Conservation (phyloP, 2,797 vertebrate species). For the Sternotherus odoratus region DNA sequence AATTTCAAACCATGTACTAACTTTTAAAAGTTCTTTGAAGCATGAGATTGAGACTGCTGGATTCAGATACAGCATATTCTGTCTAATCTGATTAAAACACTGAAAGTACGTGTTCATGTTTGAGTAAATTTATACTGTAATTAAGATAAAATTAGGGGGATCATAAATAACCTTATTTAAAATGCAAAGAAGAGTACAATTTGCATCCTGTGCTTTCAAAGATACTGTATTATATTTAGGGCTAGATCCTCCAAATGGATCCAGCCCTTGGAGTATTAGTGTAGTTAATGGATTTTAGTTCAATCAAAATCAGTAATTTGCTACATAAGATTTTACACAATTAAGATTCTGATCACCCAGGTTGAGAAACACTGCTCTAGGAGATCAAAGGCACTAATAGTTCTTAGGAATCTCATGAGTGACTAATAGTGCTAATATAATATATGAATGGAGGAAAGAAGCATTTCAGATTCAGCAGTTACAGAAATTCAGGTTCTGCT, state of each 20-base stretch:
- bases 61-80: neutral
- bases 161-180: neutral
- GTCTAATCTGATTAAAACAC: slow-evolving; percentile 20
- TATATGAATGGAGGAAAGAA: neutral
- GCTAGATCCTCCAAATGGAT: neutral
- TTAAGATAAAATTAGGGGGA: slow-evolving; percentile 22
- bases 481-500: neutral
- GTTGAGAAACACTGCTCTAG: neutral
- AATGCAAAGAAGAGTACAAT: neutral
- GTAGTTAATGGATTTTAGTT: neutral
- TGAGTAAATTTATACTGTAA: neutral
- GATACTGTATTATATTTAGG: slow-evolving; percentile 31
- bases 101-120: slow-evolving; percentile 32
- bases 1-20: neutral
- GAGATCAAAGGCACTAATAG: neutral
- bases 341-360: neutral
- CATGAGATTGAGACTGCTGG: neutral
- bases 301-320: neutral
- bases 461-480: neutral
- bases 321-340: slow-evolving; percentile 10
- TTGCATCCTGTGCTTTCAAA: neutral
- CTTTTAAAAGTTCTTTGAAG: slow-evolving; percentile 34
- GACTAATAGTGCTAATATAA: neutral
- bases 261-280: neutral
- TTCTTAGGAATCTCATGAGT: slow-evolving; percentile 6